Percentiles rank a stretch among this genome's conserved stretches.
These are phyloP conservation scores for Cydia fagiglandana DNA, from an alignment of 1,140 invertebrate genomes.

Conservation along the genomic window DNA sequence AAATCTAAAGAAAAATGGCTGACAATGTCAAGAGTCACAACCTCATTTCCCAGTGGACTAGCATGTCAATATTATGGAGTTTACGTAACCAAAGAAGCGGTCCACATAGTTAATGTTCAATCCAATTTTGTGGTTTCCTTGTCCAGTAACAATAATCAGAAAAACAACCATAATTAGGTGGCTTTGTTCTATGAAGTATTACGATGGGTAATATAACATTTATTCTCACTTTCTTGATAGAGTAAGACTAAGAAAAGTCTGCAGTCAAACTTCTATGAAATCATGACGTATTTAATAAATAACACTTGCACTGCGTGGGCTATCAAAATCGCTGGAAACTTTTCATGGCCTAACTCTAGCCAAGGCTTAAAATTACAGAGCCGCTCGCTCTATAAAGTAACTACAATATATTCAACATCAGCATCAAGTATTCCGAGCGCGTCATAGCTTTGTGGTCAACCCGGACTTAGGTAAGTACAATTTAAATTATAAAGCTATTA, in stretches of 20 bases:
- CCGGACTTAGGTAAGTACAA: background rate
- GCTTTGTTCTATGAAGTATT: background rate
- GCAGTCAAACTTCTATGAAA: too few relatives aligned
- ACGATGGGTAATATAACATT: background rate
- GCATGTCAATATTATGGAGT: slow-evolving; percentile 39
- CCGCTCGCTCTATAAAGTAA: background rate
- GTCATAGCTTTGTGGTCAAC: background rate
- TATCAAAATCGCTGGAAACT: too few relatives aligned
- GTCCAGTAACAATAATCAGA: background rate
- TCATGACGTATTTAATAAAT: too few relatives aligned
- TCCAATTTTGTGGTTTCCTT: background rate
- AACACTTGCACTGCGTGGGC: too few relatives aligned
- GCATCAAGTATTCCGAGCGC: background rate
- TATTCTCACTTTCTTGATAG: too few relatives aligned
- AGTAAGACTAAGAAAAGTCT: too few relatives aligned
- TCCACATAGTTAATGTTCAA: background rate
- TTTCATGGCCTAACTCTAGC: too few relatives aligned
- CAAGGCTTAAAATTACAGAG: background rate
- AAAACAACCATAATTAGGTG: background rate
- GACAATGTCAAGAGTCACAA: slow-evolving; percentile 57
- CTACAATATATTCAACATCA: background rate
- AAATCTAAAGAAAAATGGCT: slow-evolving; percentile 47
- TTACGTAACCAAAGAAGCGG: slow-evolving; percentile 41
- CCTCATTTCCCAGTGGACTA: slow-evolving; percentile 46
- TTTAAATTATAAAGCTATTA: background rate